Evolutionary conservation across 2,113 vertebrate species (phyloP), one percentile per base, ranked within the genome.

Genomic region (Herpetotheres cachinnans): DNA sequence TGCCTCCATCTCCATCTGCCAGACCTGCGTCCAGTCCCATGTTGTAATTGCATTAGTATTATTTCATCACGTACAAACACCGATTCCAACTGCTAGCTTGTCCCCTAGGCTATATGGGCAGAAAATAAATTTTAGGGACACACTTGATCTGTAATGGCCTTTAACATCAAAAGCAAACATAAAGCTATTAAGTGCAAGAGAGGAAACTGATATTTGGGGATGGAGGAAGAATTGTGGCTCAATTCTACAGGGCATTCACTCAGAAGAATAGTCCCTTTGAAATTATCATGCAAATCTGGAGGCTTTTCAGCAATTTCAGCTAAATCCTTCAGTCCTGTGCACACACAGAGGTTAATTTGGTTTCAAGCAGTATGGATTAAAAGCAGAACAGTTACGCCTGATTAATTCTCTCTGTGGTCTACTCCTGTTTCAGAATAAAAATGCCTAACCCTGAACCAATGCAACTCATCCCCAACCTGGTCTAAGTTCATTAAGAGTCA

Each of bases 351-450:
- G 94, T 97, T 95, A 92, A 95, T 90, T 91, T 92, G 72, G 40
- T 93, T 97, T 95, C 80, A 81, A 77, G 58, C 19, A 63, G 54
- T 78, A 83, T 76, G 74, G 76, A 89, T 95, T 96, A 89, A 96
- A 95, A 90, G 36, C 67, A 95, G 82, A 95, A 72, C 46, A 82
- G 36, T 90, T 93, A 88, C 83, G 93, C 62, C 58, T 56, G 67
- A 94, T 86, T 90, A 82, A 92, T 83, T 95, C 71, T 26, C 59
- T 73, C 71, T 90, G 66, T 56, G 90, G 66, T 78, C 21, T n/a
- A 3, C 38, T 88, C 49, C 66, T 79, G 18, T 90, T 94, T 88
- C 11, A 29, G 67, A 89, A 86, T n/a, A 94, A 93, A 95, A 92
- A 89, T 61, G 50, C 36, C 55, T 66, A 20, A 67, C 50, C 86